Conservation (phyloP, 2,888 invertebrate genomes). For the Yponomeuta sedellus region DNA sequence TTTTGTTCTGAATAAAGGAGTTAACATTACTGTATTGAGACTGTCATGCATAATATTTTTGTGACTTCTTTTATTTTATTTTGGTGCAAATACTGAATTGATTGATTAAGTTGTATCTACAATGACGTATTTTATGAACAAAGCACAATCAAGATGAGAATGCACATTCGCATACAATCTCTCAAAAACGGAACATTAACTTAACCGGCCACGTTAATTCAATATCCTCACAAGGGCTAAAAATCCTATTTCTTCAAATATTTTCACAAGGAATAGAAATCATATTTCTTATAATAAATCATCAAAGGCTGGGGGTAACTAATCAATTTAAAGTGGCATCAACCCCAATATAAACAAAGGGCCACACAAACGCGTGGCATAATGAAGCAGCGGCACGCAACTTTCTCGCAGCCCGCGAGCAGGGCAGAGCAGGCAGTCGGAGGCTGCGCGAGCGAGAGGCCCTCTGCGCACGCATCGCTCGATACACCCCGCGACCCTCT, state of each 20-base stretch:
- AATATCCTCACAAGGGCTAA: no score
- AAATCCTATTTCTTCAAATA: no score
- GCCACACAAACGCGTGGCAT: slow-evolving; percentile 59
- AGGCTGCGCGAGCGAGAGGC: slow-evolving; percentile 48
- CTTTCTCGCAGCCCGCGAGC: slow-evolving; percentile 46
- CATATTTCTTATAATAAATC: background rate
- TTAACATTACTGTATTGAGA: no score
- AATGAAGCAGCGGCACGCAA: slow-evolving; percentile 69
- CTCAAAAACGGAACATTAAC: no score
- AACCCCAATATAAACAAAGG: slow-evolving; percentile 71
- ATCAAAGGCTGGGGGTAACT: slow-evolving; percentile 1
- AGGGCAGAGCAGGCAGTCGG: slow-evolving; percentile 28
- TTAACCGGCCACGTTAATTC: no score
- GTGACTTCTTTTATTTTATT: no score
- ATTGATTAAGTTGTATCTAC: background rate
- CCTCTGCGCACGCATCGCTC: slow-evolving; percentile 58
- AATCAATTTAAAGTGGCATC: slow-evolving; percentile 68
- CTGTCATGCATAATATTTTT: no score
- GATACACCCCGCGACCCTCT: slow-evolving; percentile 28
- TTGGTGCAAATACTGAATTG: background rate
- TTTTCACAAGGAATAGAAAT: no score
- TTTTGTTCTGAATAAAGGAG: no score
- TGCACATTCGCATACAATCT: no score
- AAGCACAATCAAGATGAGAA: no score
- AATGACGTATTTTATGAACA: no score